These are phyloP conservation scores for Scaptomyza graminum DNA, from an alignment of 1,140 invertebrate species.

Conservation along the genomic window DNA sequence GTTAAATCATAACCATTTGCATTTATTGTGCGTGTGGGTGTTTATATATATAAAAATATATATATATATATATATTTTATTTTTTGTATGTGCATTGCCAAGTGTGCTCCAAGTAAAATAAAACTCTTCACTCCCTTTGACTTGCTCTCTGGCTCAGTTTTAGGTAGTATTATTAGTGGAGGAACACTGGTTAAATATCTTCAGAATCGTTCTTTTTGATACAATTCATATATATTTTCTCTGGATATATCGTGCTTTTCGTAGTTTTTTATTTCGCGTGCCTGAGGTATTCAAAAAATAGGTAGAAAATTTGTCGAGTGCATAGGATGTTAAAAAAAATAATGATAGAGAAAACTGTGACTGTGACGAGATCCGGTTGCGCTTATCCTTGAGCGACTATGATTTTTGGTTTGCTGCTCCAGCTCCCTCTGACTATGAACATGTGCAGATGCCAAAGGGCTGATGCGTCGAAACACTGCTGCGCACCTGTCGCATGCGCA, in stretches of 20 bases:
- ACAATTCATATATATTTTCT: neutral
- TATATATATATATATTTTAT: neutral
- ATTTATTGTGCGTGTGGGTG: constrained; percentile 45
- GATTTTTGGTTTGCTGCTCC: constrained; percentile 52
- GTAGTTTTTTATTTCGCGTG: constrained; percentile 38
- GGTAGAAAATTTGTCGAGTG: constrained; percentile 26
- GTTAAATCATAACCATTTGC: constrained; percentile 78
- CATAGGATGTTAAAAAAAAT: constrained; percentile 28
- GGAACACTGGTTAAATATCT: constrained; percentile 42
- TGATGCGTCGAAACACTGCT: constrained; percentile 78
- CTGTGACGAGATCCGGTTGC: constrained; percentile 60
- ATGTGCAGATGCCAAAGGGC: constrained; percentile 83
- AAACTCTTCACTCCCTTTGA: constrained; percentile 24
- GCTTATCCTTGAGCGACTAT: constrained; percentile 46
- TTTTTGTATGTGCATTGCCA: constrained; percentile 45
- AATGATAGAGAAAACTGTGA: constrained; percentile 37
- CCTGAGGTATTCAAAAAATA: constrained; percentile 46
- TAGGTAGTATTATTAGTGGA: constrained; percentile 49
- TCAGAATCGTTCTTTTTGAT: constrained; percentile 23
- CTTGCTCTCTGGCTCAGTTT: neutral
- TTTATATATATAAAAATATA: constrained; percentile 5
- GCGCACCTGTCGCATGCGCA: constrained; percentile 71
- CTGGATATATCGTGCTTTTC: constrained; percentile 26
- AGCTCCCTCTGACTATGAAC: constrained; percentile 79
- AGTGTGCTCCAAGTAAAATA: constrained; percentile 59